These are phyloP conservation scores for Panagrolaimus sp. DNA, from an alignment of 1,140 invertebrate genomes.

Conservation along the genomic window DNA sequence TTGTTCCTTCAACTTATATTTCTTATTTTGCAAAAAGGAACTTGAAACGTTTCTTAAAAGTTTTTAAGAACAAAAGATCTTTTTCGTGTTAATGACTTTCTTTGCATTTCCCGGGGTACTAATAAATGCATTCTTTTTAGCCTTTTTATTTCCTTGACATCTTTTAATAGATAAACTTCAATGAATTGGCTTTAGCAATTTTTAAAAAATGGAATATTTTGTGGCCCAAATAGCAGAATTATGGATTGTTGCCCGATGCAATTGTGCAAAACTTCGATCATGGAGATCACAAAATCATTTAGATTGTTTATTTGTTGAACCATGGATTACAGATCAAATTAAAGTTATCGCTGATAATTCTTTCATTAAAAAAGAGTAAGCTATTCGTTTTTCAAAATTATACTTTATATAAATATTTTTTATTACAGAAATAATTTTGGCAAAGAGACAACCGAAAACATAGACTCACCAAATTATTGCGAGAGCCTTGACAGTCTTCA, in stretches of 20 bases:
- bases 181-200: too few species aligned
- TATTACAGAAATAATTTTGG: not conserved
- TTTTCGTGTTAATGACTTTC: constrained; percentile 1
- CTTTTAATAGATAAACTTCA: constrained; percentile 18
- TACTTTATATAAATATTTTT: not conserved
- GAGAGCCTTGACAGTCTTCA: constrained; percentile 13
- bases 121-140: constrained; percentile 12
- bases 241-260: constrained; percentile 35
- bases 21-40: too few species aligned
- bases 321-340: constrained; percentile 43
- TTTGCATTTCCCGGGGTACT: constrained; percentile 27
- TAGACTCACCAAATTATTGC: not conserved
- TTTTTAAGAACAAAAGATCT: too few species aligned
- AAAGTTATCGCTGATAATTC: not conserved
- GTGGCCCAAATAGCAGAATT: constrained; percentile 34
- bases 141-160: constrained; percentile 18
- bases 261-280: constrained; percentile 12
- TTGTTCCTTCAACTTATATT: constrained; percentile 13
- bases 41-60: too few species aligned
- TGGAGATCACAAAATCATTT: constrained; percentile 35
- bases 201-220: constrained; percentile 25
- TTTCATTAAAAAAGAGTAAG: not conserved
- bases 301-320: constrained; percentile 40
- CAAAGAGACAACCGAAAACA: not conserved
- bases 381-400: too few species aligned